A percentile compares a stretch with the other conserved stretches of the same genome.
These are phyloP conservation scores for Rhyzopertha dominica DNA, from an alignment of 1,140 invertebrate genomes.

Conservation along the genomic window DNA sequence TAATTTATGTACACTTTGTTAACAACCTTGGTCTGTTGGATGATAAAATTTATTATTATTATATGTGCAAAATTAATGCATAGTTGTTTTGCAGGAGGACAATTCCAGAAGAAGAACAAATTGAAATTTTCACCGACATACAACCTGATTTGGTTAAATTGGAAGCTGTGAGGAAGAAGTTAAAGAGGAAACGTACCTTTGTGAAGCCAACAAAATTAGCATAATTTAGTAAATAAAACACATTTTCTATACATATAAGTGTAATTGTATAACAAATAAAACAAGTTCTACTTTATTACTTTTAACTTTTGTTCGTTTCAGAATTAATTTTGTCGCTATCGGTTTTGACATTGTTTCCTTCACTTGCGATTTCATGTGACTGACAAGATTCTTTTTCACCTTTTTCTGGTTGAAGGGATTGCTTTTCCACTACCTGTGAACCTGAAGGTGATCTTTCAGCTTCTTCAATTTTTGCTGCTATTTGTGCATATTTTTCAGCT, in stretches of 20 bases:
- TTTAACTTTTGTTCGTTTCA: too few relatives aligned
- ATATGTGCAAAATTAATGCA: constrained; percentile 3
- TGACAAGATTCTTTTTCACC: too few relatives aligned
- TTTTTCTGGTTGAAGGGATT: too few relatives aligned
- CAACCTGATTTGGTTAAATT: constrained; percentile 67
- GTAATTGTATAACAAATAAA: too few relatives aligned
- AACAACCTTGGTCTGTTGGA: constrained; percentile 8
- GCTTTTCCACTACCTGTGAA: too few relatives aligned
- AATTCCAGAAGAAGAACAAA: constrained; percentile 83
- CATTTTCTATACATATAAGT: too few relatives aligned
- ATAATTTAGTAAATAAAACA: too few relatives aligned
- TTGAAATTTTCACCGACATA: constrained; percentile 78
- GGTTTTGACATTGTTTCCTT: too few relatives aligned
- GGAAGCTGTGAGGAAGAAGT: constrained; percentile 60
- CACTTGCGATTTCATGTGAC: too few relatives aligned
- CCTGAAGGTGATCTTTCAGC: too few relatives aligned
- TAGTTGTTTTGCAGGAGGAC: constrained; percentile 55
- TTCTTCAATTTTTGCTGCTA: constrained; percentile 39
- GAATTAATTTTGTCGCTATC: too few relatives aligned
- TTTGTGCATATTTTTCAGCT: constrained; percentile 40
- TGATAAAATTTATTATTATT: constrained; percentile 14
- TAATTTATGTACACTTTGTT: background rate
- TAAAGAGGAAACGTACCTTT: constrained; percentile 63
- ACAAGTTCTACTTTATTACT: too few relatives aligned
- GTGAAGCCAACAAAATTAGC: constrained; percentile 57